These are phyloP conservation scores for Pituophis catenifer DNA, from an alignment of 2,113 vertebrate species.

Conservation along the genomic window DNA sequence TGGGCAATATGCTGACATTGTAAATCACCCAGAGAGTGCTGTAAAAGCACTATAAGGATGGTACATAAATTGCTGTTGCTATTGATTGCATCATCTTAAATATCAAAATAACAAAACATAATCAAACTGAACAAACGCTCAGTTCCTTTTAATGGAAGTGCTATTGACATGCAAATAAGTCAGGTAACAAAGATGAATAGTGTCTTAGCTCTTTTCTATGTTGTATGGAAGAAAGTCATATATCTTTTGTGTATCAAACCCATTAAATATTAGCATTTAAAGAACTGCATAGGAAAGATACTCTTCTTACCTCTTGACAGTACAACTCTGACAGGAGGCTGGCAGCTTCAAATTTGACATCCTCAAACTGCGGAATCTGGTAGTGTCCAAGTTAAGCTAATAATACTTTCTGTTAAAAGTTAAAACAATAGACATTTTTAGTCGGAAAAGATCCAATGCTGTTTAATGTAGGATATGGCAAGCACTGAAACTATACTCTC, in stretches of 20 bases:
- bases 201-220: neutral
- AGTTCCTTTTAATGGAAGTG: neutral
- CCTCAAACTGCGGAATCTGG: constrained; percentile 93
- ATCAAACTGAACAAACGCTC: neutral
- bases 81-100: neutral
- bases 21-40: neutral
- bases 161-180: neutral
- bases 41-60: neutral
- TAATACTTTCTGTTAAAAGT: neutral
- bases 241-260: neutral
- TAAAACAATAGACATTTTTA: neutral
- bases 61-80: neutral
- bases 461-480: neutral
- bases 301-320: constrained; percentile 92
- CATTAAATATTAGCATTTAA: neutral
- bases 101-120: neutral
- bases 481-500: neutral
- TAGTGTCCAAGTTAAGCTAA: constrained; percentile 64
- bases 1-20: neutral
- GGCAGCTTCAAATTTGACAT: constrained; percentile 98
- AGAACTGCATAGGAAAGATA: neutral
- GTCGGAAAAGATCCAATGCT: too few species aligned
- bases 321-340: constrained; percentile 96
- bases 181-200: neutral
- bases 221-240: neutral